A percentile compares a stretch with the other conserved stretches of the same genome.
phyloP scores from a whole-genome alignment of 2,113 vertebrate genomes.

The Emydocephalus ijimae region DNA sequence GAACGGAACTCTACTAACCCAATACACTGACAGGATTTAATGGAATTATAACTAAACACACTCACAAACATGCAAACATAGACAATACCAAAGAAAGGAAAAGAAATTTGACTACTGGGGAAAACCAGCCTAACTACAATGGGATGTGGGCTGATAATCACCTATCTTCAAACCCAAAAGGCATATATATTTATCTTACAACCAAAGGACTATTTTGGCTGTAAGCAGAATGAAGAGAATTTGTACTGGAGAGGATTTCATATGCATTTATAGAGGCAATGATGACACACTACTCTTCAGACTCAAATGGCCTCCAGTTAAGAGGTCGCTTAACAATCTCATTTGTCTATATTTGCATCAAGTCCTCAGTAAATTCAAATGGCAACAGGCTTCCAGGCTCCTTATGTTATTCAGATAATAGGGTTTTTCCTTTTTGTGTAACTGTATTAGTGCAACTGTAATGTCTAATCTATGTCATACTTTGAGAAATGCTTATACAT shows the following conservation, averaged over 20 bases:
- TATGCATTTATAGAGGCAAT: conserved; percentile 62
- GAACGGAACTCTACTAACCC: conserved; percentile 46
- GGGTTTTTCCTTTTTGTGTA: conserved; percentile 41
- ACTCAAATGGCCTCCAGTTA: conserved; percentile 66
- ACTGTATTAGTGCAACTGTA: conserved; percentile 53
- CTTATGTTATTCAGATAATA: conserved; percentile 55
- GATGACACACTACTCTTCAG: conserved; percentile 64
- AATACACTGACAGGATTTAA: conserved; percentile 56
- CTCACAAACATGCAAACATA: conserved; percentile 28
- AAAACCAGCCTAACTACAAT: conserved; percentile 54
- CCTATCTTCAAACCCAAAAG: conserved; percentile 68
- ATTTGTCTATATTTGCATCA: conserved; percentile 70
- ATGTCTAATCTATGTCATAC: conserved; percentile 48
- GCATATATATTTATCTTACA: conserved; percentile 63
- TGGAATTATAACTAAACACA: conserved; percentile 50
- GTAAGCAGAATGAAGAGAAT: conserved; percentile 57
- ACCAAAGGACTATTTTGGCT: conserved; percentile 49
- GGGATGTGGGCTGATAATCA: conserved; percentile 68
- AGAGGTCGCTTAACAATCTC: conserved; percentile 64
- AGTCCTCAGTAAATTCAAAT: conserved; percentile 66
- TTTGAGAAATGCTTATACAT: conserved; percentile 44
- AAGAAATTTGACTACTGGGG: not conserved
- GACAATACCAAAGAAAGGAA: not conserved
- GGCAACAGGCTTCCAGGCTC: conserved; percentile 60
- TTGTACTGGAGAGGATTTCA: conserved; percentile 62